Evolutionary conservation across 2,113 vertebrate genomes (phyloP).

Genomic region (Penelope pileata): DNA sequence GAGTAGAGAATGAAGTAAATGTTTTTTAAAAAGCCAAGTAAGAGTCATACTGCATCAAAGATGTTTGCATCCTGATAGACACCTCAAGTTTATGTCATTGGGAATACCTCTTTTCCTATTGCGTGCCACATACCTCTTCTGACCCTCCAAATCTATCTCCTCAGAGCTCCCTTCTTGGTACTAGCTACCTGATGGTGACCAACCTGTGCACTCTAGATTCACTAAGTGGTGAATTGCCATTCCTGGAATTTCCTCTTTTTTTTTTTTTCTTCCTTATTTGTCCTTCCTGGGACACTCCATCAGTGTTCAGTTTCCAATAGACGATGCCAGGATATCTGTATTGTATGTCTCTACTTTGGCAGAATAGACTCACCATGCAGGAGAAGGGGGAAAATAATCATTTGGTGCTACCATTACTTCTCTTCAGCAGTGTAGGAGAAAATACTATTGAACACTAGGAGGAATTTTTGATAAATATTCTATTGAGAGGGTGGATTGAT

Average conservation of each 20-base stretch:
- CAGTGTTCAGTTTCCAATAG: neutral
- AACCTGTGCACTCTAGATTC: neutral
- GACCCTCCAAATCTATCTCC: neutral
- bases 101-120: neutral
- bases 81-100: neutral
- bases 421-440: neutral
- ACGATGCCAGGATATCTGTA: neutral
- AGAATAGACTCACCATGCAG: neutral
- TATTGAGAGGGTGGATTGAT: neutral
- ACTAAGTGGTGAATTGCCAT: neutral
- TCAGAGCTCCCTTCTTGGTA: neutral
- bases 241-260: neutral
- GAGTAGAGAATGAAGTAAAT: neutral
- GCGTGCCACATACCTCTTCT: neutral
- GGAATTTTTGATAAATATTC: neutral
- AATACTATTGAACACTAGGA: neutral
- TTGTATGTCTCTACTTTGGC: neutral
- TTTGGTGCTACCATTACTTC: neutral
- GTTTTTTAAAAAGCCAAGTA: neutral
- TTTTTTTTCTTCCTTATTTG: neutral
- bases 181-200: neutral
- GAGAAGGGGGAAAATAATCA: neutral
- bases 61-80: neutral
- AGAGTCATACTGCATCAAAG: neutral
- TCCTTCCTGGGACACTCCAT: neutral